Conservation (phyloP, 2,888 invertebrate genomes). For the Polydrusus tereticollis region DNA sequence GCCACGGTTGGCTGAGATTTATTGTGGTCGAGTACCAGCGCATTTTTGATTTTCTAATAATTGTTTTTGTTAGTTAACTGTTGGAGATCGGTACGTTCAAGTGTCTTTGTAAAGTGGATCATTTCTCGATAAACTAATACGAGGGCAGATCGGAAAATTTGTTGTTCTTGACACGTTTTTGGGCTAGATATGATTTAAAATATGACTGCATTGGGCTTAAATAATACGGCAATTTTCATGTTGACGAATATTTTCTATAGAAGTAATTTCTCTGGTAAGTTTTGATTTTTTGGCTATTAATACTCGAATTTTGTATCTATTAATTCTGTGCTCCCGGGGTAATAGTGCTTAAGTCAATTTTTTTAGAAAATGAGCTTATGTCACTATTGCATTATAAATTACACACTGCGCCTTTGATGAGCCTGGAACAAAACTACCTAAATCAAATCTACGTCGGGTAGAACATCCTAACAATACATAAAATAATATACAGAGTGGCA, state of each 20-base stretch:
- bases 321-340: too few species aligned
- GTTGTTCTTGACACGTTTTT: conserved; percentile 14
- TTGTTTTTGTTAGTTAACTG: neutral
- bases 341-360: too few species aligned
- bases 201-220: conserved; percentile 14
- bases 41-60: neutral
- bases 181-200: conserved; percentile 2
- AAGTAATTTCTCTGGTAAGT: neutral
- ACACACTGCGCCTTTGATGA: too few species aligned
- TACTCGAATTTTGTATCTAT: neutral
- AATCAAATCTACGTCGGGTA: too few species aligned
- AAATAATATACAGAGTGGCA: too few species aligned
- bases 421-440: too few species aligned
- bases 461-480: too few species aligned
- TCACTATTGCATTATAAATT: too few species aligned
- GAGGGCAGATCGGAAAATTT: neutral
- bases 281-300: neutral
- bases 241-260: neutral
- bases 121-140: neutral
- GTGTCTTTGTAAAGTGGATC: neutral
- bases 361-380: too few species aligned
- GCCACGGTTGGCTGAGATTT: conserved; percentile 3
- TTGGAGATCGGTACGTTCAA: neutral
- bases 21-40: neutral
- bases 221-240: neutral